A percentile compares a stretch with the other conserved stretches of the same genome.
Evolutionary conservation across 2,888 invertebrate species (phyloP).

Genomic region (Baccha elongata): DNA sequence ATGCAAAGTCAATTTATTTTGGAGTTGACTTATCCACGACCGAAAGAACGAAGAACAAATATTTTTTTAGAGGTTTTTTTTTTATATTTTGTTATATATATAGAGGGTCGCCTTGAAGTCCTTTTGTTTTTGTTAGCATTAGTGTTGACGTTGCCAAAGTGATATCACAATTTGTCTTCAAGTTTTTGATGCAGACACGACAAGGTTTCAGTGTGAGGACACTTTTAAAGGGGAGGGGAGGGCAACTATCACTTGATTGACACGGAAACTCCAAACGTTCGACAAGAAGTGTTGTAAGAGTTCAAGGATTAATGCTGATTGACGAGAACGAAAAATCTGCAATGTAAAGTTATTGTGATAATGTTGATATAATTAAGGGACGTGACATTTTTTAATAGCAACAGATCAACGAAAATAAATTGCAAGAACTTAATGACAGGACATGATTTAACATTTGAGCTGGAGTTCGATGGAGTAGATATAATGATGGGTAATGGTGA

Average conservation of each 20-base stretch:
- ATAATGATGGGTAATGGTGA: slow-evolving; percentile 1
- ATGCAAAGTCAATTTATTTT: slow-evolving; percentile 73
- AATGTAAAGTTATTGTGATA: slow-evolving; percentile 35
- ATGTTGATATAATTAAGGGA: slow-evolving; percentile 38
- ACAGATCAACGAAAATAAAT: slow-evolving; percentile 13
- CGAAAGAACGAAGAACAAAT: slow-evolving; percentile 53
- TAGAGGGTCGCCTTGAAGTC: slow-evolving; percentile 18
- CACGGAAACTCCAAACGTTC: slow-evolving; percentile 47
- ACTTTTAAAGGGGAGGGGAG: not conserved
- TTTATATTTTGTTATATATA: slow-evolving; percentile 10
- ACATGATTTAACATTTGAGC: slow-evolving; percentile 27
- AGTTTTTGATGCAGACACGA: slow-evolving; percentile 54
- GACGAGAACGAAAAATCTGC: slow-evolving; percentile 6
- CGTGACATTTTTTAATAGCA: slow-evolving; percentile 37
- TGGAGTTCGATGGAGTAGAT: slow-evolving; percentile 1
- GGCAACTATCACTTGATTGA: slow-evolving; percentile 47
- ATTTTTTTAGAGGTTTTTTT: slow-evolving; percentile 44
- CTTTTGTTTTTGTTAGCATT: slow-evolving; percentile 29
- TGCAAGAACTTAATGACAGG: slow-evolving; percentile 13
- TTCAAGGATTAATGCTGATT: slow-evolving; percentile 34
- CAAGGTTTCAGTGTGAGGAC: slow-evolving; percentile 15
- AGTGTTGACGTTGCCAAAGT: slow-evolving; percentile 66
- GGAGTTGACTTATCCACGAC: slow-evolving; percentile 68
- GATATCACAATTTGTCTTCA: slow-evolving; percentile 72
- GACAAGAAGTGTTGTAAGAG: slow-evolving; percentile 41